Conservation (phyloP, 2,113 vertebrate species). For the Dicrurus megarhynchus region DNA sequence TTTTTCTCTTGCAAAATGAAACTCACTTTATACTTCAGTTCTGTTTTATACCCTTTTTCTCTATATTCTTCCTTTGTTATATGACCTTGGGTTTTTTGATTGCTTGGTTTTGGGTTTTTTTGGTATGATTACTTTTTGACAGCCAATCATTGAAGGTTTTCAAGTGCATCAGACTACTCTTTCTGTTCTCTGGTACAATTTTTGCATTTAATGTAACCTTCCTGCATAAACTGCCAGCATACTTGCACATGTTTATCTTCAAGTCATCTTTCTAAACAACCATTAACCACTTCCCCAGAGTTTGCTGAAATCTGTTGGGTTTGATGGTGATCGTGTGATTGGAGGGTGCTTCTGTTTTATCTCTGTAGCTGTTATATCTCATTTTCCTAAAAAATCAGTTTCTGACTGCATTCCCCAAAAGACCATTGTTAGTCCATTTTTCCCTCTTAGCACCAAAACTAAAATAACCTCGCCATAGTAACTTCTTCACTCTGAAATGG, state of each 20-base stretch:
- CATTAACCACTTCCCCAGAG: neutral
- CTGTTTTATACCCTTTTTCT: neutral
- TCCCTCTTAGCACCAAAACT: neutral
- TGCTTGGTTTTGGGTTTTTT: neutral
- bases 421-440: neutral
- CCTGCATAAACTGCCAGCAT: neutral
- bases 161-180: neutral
- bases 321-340: neutral
- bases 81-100: neutral
- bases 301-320: neutral
- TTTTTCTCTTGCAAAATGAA: neutral
- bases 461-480: neutral
- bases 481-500: neutral
- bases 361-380: neutral
- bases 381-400: neutral
- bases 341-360: neutral
- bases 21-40: neutral
- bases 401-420: neutral
- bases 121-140: neutral
- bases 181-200: neutral
- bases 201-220: neutral
- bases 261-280: neutral
- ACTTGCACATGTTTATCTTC: neutral
- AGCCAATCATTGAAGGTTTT: neutral
- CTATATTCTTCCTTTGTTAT: neutral